Conservation (phyloP, 2,888 invertebrate species). For the Campaea margaritaria region DNA sequence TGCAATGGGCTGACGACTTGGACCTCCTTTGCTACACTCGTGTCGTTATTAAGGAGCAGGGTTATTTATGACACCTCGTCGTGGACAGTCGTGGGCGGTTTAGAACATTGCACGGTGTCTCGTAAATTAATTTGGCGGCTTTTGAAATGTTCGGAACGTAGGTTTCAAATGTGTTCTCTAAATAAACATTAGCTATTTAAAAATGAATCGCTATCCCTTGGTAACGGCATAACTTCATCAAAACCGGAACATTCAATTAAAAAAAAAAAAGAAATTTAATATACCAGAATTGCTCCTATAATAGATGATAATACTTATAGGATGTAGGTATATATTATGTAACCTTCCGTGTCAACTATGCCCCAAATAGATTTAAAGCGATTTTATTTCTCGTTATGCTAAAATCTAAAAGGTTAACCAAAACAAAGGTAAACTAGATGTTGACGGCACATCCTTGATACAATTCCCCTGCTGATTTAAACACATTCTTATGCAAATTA, state of each 20-base stretch:
- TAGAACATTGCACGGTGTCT: neutral
- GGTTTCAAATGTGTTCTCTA: no score
- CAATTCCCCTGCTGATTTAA: conserved; percentile 13
- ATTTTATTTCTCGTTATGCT: conserved; percentile 16
- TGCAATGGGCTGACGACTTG: conserved; percentile 37
- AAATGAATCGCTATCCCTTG: no score
- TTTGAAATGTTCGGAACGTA: no score
- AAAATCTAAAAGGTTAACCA: conserved; percentile 29
- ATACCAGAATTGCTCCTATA: no score
- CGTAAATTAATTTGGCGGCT: no score
- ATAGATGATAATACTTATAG: no score
- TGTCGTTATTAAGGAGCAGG: conserved; percentile 20
- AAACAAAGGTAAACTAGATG: conserved; percentile 22
- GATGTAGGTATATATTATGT: no score
- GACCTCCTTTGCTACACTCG: conserved; percentile 30
- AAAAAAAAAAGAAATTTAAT: no score
- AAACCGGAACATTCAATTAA: no score
- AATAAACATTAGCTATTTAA: no score
- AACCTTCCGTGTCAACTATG: no score
- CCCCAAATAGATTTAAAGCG: conserved; percentile 4
- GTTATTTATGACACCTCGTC: conserved; percentile 21
- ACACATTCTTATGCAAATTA: conserved; percentile 21
- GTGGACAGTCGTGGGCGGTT: neutral
- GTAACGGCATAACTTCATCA: no score
- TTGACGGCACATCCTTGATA: conserved; percentile 17